Conservation (phyloP, 2,113 vertebrate genomes). For the Petrocephalus zakoni region DNA sequence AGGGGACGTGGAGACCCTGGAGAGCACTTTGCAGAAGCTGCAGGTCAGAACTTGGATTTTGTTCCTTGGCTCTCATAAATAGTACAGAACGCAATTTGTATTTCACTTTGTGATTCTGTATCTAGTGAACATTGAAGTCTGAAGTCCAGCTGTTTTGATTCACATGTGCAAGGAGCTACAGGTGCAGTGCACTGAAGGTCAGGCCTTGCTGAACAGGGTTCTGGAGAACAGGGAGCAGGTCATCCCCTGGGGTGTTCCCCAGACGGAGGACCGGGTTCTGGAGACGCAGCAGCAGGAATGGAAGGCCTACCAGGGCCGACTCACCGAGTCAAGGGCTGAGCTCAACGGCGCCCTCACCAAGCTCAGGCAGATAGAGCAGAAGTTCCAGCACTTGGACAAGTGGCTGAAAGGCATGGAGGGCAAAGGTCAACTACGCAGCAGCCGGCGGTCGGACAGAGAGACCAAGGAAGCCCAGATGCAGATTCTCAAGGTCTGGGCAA, state of each 20-base stretch:
- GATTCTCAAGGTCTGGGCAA: conserved; percentile 76
- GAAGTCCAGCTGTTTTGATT: neutral
- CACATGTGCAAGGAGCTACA: conserved; percentile 59
- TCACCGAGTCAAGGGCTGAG: conserved; percentile 71
- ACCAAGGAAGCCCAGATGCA: conserved; percentile 80
- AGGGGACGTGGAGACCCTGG: conserved; percentile 70
- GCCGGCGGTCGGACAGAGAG: conserved; percentile 64
- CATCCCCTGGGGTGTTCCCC: conserved; percentile 77
- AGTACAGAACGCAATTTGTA: neutral
- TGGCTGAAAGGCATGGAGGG: conserved; percentile 79
- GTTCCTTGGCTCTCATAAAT: neutral
- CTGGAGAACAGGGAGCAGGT: conserved; percentile 78
- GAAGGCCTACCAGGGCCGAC: conserved; percentile 75
- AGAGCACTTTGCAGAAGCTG: conserved; percentile 71
- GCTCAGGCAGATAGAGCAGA: conserved; percentile 75
- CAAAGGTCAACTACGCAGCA: conserved; percentile 60
- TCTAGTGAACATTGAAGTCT: neutral
- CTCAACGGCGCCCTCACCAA: conserved; percentile 69
- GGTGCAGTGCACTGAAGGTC: conserved; percentile 76
- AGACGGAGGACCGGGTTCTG: conserved; percentile 78
- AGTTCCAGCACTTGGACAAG: conserved; percentile 71
- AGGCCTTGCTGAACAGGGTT: conserved; percentile 73
- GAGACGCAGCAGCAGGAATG: conserved; percentile 82
- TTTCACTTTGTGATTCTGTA: neutral
- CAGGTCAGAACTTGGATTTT: conserved; percentile 63